phyloP scores from a whole-genome alignment of 2,888 invertebrate species.

The Philereme vetulata region DNA sequence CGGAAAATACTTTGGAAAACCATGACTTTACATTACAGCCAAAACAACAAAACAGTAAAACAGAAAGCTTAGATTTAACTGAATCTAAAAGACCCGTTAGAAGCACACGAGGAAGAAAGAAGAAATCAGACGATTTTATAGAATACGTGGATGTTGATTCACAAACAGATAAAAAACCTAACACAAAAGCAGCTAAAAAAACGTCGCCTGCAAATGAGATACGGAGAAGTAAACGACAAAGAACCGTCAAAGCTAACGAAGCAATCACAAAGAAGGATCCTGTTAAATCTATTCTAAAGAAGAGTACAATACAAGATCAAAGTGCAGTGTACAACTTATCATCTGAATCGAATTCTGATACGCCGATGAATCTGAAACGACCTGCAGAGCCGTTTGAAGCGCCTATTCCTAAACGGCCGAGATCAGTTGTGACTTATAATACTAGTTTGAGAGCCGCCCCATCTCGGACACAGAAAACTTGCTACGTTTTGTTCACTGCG shows the following conservation, averaged over 20 bases:
- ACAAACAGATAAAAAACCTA: conserved; percentile 17
- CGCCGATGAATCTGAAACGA: conserved; percentile 55
- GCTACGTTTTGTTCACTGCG: conserved; percentile 68
- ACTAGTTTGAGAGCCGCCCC: conserved; percentile 51
- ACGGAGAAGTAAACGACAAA: conserved; percentile 63
- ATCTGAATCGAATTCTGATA: conserved; percentile 54
- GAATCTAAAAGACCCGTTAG: conserved; percentile 31
- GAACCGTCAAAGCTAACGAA: conserved; percentile 43
- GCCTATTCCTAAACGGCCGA: conserved; percentile 55
- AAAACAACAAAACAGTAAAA: conserved; percentile 27
- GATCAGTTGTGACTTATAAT: conserved; percentile 34
- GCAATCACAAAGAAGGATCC: conserved; percentile 31
- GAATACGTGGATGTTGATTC: conserved; percentile 31
- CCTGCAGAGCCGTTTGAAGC: conserved; percentile 45
- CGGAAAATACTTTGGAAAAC: conserved; percentile 6
- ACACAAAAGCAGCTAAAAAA: conserved; percentile 26
- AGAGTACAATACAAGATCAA: conserved; percentile 47
- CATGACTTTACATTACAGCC: conserved; percentile 14
- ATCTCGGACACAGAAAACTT: conserved; percentile 48
- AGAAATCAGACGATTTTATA: conserved; percentile 39
- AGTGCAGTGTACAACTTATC: conserved; percentile 65
- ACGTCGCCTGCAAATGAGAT: conserved; percentile 48
- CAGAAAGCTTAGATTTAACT: not conserved
- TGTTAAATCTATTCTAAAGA: conserved; percentile 45
- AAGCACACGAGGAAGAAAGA: conserved; percentile 44